Percentiles rank a stretch among this genome's conserved stretches.
Conservation (phyloP, 35 echinoderm and acorn worm genomes). For the Stichopus chloronotus region DNA sequence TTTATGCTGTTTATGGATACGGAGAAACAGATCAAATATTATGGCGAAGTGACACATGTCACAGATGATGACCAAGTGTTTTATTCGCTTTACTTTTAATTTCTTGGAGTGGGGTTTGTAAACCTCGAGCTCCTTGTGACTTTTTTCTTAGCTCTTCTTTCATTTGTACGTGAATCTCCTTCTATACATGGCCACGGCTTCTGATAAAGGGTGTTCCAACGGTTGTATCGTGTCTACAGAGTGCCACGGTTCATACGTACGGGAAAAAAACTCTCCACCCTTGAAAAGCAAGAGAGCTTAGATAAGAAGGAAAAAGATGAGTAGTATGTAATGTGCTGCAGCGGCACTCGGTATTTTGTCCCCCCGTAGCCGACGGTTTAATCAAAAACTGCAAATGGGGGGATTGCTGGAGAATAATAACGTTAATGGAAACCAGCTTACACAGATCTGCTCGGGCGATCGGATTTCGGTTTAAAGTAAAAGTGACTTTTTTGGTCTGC, state of each 20-base stretch:
- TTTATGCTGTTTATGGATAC: too few relatives aligned
- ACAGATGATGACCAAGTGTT: conserved; percentile 1
- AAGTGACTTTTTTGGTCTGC: neutral
- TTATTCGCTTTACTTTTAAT: neutral
- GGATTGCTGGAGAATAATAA: conserved; percentile 31
- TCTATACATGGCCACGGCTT: too few relatives aligned
- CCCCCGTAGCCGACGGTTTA: conserved; percentile 46
- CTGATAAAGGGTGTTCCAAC: too few relatives aligned
- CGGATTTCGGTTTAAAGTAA: conserved; percentile 17
- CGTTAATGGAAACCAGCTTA: conserved; percentile 54
- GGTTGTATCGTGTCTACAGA: too few relatives aligned
- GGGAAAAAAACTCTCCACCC: neutral
- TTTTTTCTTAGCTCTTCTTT: too few relatives aligned
- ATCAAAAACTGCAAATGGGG: conserved; percentile 45
- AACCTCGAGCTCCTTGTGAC: conserved; percentile 11
- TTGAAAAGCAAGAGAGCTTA: neutral
- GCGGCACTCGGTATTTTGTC: conserved; percentile 29
- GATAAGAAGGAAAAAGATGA: neutral
- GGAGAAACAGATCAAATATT: neutral
- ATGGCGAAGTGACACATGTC: conserved; percentile 31
- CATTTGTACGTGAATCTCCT: too few relatives aligned
- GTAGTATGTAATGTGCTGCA: neutral
- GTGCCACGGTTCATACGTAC: neutral
- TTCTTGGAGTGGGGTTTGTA: conserved; percentile 30
- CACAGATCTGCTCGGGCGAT: conserved; percentile 27